Percentiles rank a stretch among this genome's conserved stretches.
These are phyloP conservation scores for Bacillus rossius DNA, from an alignment of 1,140 invertebrate genomes.

Conservation along the genomic window DNA sequence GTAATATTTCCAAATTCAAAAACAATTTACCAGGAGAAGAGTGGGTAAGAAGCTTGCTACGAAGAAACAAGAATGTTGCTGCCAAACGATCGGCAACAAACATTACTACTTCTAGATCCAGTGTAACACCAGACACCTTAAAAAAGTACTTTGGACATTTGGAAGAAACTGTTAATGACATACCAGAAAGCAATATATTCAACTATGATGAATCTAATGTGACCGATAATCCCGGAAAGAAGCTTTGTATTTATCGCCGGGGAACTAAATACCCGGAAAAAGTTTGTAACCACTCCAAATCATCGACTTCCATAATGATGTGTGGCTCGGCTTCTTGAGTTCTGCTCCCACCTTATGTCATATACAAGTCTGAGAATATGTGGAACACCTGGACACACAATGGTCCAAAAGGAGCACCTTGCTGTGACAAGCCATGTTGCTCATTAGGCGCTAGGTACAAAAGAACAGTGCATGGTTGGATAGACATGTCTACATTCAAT, in stretches of 20 bases:
- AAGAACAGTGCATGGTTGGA: constrained; percentile 27
- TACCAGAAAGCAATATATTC: constrained; percentile 33
- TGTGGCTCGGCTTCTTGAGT: constrained; percentile 26
- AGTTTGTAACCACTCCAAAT: constrained; percentile 29
- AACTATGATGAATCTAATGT: constrained; percentile 40
- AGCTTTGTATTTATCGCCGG: constrained; percentile 26
- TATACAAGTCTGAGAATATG: constrained; percentile 31
- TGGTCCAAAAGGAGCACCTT: constrained; percentile 8
- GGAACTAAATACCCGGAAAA: constrained; percentile 36
- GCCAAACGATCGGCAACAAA: constrained; percentile 25
- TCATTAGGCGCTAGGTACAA: constrained; percentile 18
- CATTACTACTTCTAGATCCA: constrained; percentile 30
- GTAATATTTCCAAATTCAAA: constrained; percentile 18
- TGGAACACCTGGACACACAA: constrained; percentile 33
- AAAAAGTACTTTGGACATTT: constrained; percentile 29
- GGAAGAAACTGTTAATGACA: constrained; percentile 23
- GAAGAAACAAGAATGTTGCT: constrained; percentile 19
- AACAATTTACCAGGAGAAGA: constrained; percentile 32
- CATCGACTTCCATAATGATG: constrained; percentile 32
- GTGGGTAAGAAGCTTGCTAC: constrained; percentile 13
- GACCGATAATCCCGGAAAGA: constrained; percentile 27
- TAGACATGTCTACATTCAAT: constrained; percentile 30
- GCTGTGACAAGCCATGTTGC: no score
- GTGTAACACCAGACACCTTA: constrained; percentile 17
- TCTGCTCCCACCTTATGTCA: constrained; percentile 29